These are phyloP conservation scores for Trachops cirrhosus DNA, from an alignment of 2,797 vertebrate genomes.

Conservation along the genomic window DNA sequence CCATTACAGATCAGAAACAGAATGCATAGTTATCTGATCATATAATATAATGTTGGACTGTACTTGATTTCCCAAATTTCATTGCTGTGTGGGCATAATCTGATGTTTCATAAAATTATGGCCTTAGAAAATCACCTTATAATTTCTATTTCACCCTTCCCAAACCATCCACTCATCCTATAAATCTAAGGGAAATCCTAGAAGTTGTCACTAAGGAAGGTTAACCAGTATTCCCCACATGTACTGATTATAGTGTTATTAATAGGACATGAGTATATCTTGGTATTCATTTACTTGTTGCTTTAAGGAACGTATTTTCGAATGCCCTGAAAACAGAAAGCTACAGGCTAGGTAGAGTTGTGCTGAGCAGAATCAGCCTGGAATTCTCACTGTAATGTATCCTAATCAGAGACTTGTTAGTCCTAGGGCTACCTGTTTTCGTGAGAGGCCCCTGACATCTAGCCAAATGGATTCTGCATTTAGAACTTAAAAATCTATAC, in stretches of 20 bases:
- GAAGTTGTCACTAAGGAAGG: background rate
- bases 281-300: background rate
- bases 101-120: slow-evolving; percentile 2
- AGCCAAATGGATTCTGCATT: background rate
- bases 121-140: background rate
- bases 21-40: background rate
- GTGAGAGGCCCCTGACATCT: background rate
- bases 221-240: background rate
- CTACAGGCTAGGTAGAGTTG: background rate
- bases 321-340: background rate
- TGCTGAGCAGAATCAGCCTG: background rate
- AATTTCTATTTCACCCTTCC: slow-evolving; percentile 6
- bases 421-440: background rate
- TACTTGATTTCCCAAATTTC: background rate
- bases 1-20: background rate
- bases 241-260: background rate
- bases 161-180: background rate
- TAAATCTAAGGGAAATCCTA: background rate
- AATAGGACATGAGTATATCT: background rate
- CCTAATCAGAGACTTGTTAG: background rate
- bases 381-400: background rate
- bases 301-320: background rate
- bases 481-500: background rate
- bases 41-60: background rate
- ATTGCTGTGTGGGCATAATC: background rate